Conservation (phyloP, 2,888 invertebrate genomes). For the Drepana falcataria region DNA sequence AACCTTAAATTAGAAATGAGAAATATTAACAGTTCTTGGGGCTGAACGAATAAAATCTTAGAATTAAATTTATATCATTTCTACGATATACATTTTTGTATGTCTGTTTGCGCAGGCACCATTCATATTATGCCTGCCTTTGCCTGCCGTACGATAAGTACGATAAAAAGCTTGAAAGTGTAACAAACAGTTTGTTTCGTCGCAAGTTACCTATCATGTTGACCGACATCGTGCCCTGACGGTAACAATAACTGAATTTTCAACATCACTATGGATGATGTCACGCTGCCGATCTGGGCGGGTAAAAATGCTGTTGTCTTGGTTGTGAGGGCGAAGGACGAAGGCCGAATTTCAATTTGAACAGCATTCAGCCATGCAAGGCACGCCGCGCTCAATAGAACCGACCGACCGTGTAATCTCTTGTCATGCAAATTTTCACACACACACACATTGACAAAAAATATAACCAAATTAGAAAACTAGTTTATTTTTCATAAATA, state of each 20-base stretch:
- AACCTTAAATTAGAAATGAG: too few species aligned
- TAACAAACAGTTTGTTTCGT: too few species aligned
- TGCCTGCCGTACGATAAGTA: too few species aligned
- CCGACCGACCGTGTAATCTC: slow-evolving; percentile 19
- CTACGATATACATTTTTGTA: too few species aligned
- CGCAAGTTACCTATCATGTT: background rate
- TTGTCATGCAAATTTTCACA: slow-evolving; percentile 50
- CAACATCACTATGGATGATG: slow-evolving; percentile 30
- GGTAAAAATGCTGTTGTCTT: slow-evolving; percentile 25
- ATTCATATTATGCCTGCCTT: too few species aligned
- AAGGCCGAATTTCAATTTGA: slow-evolving; percentile 49
- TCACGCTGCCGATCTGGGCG: slow-evolving; percentile 19
- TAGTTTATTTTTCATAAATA: too few species aligned
- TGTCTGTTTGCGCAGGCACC: too few species aligned
- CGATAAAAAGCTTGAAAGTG: too few species aligned
- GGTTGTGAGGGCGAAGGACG: slow-evolving; percentile 41
- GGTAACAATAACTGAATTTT: slow-evolving; percentile 27
- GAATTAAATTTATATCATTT: too few species aligned
- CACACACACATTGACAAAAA: slow-evolving; percentile 16
- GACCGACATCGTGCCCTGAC: slow-evolving; percentile 7
- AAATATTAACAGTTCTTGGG: too few species aligned
- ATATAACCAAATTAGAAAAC: background rate
- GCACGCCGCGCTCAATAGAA: slow-evolving; percentile 17
- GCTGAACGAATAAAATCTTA: too few species aligned
- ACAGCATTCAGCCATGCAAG: slow-evolving; percentile 27